Percentiles rank a stretch among this genome's conserved stretches.
Evolutionary conservation across 53 echinoderm and acorn worm species (phyloP).

Genomic region (Paracentrotus lividus): DNA sequence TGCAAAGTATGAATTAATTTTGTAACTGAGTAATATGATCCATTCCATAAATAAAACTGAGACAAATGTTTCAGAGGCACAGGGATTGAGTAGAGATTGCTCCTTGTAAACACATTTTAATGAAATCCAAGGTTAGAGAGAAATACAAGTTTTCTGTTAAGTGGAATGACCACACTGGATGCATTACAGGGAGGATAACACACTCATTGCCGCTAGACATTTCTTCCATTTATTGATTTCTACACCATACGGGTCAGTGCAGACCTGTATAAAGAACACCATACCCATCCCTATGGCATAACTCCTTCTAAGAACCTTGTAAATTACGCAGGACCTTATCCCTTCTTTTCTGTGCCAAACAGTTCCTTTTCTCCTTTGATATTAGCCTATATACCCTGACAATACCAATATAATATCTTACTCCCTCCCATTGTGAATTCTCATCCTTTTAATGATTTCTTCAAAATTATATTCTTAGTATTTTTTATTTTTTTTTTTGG

Average conservation of each 20-base stretch:
- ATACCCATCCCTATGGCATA: not conserved
- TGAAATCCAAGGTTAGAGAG: not conserved
- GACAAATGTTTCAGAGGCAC: not conserved
- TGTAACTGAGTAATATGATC: no score
- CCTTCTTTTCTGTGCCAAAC: not conserved
- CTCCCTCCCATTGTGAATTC: not conserved
- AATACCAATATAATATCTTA: not conserved
- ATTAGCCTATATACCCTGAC: not conserved
- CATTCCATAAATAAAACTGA: no score
- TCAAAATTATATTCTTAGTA: no score
- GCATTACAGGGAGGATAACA: not conserved
- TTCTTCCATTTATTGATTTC: slow-evolving; percentile 48
- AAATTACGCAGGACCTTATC: not conserved
- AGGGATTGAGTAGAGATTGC: not conserved
- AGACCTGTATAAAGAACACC: slow-evolving; percentile 16
- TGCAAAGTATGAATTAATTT: no score
- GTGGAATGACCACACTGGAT: not conserved
- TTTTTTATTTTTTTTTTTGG: not conserved
- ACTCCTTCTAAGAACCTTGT: not conserved
- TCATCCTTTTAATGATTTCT: not conserved
- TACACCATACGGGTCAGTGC: slow-evolving; percentile 7
- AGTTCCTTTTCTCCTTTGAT: not conserved
- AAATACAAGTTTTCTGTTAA: not conserved
- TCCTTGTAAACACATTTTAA: not conserved
- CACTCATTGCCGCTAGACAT: slow-evolving; percentile 36